These are phyloP conservation scores for Spongia lamella DNA, from an alignment of 37 sponge, comb jelly and placozoan species.

Conservation along the genomic window DNA sequence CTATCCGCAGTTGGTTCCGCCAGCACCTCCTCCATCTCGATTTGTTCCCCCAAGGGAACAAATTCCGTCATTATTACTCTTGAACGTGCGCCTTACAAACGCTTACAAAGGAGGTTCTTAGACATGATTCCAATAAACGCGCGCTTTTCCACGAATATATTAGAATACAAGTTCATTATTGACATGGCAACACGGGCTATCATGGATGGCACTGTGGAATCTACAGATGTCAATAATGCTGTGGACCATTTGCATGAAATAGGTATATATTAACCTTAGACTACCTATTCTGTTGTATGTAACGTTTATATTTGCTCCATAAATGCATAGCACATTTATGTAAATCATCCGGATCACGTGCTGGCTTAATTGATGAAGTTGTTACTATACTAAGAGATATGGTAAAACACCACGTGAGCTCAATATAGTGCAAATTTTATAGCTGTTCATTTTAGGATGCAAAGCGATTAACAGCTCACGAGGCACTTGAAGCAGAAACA, in stretches of 20 bases:
- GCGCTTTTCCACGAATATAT: not conserved
- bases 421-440: not conserved
- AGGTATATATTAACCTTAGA: conserved; percentile 14
- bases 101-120: not conserved
- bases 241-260: conserved; percentile 48
- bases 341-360: conserved; percentile 7
- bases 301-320: not conserved
- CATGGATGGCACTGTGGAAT: not conserved
- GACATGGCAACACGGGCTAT: conserved; percentile 13
- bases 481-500: conserved; percentile 51
- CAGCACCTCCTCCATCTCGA: conserved; percentile 41
- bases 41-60: conserved; percentile 49
- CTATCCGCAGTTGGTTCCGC: conserved; percentile 41
- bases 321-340: not conserved
- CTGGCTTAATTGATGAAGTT: conserved; percentile 25
- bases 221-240: conserved; percentile 45
- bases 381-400: conserved; percentile 30
- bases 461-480: conserved; percentile 43
- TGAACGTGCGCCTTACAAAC: not conserved
- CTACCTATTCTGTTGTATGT: not conserved
- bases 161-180: not conserved
- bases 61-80: conserved; percentile 9
- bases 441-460: conserved; percentile 16
- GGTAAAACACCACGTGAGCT: conserved; percentile 17
- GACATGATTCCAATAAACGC: not conserved